A percentile compares a stretch with the other conserved stretches of the same genome.
Conservation (phyloP, 23 tunicate genomes). For the Halocynthia aurantium region DNA sequence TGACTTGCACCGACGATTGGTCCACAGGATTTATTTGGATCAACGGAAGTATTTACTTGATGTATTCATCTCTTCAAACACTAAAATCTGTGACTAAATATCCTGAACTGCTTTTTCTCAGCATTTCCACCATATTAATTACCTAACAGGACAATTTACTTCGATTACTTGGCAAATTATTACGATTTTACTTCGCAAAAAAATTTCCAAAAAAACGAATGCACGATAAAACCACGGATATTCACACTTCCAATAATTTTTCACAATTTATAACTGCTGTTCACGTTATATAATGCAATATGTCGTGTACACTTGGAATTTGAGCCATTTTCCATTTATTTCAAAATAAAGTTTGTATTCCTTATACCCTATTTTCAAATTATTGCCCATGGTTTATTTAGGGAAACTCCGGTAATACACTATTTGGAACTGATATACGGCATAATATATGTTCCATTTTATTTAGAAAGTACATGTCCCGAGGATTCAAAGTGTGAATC, state of each 20-base stretch:
- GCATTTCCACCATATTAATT: neutral
- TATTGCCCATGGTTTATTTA: neutral
- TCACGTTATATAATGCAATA: too few relatives aligned
- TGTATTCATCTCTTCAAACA: neutral
- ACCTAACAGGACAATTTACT: too few relatives aligned
- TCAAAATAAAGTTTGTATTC: neutral
- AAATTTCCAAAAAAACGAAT: too few relatives aligned
- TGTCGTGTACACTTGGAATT: too few relatives aligned
- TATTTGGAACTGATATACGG: too few relatives aligned
- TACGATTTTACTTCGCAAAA: too few relatives aligned
- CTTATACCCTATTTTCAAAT: neutral
- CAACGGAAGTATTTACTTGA: slow-evolving; percentile 17
- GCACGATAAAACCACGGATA: too few relatives aligned
- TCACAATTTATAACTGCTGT: too few relatives aligned
- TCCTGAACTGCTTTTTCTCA: neutral
- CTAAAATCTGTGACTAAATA: neutral
- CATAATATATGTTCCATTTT: neutral
- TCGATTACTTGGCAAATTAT: too few relatives aligned
- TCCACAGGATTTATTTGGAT: slow-evolving; percentile 56
- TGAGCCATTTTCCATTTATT: neutral
- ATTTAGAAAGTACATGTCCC: slow-evolving; percentile 52
- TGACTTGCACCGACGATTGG: slow-evolving; percentile 68
- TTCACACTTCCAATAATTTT: too few relatives aligned
- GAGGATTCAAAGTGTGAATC: slow-evolving; percentile 17
- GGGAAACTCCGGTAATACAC: neutral